Conservation (phyloP, 2,797 vertebrate species). For the Siniperca undulata region DNA sequence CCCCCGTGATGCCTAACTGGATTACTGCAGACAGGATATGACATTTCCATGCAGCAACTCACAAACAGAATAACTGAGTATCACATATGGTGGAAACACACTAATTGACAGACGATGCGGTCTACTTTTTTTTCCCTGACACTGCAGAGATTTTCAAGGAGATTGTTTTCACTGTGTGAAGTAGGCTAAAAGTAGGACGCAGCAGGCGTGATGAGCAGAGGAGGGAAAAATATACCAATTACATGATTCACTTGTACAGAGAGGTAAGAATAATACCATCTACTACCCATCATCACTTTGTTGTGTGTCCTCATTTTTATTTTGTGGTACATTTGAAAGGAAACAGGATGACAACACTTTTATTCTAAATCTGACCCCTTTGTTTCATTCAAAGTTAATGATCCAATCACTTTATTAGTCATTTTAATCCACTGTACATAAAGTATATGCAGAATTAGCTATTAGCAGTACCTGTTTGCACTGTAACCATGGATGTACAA, state of each 20-base stretch:
- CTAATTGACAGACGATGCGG: constrained; percentile 68
- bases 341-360: background rate
- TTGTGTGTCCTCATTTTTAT: constrained; percentile 24
- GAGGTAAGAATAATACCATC: constrained; percentile 27
- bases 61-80: constrained; percentile 67
- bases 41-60: constrained; percentile 52
- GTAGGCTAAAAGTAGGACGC: constrained; percentile 56
- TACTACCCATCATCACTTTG: constrained; percentile 10
- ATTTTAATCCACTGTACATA: background rate
- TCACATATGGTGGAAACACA: constrained; percentile 53
- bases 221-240: constrained; percentile 53
- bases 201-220: constrained; percentile 42
- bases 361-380: background rate
- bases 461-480: background rate
- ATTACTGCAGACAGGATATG: constrained; percentile 47
- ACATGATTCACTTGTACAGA: constrained; percentile 42
- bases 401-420: background rate
- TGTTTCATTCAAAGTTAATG: background rate
- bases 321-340: background rate
- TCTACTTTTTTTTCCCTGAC: constrained; percentile 16
- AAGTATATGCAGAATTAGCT: background rate
- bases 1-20: constrained; percentile 12
- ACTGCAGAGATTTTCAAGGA: constrained; percentile 54
- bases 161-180: constrained; percentile 54
- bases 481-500: background rate